These are phyloP conservation scores for Strongylocentrotus purpuratus DNA, from an alignment of 35 echinoderm and acorn worm species.

Conservation along the genomic window DNA sequence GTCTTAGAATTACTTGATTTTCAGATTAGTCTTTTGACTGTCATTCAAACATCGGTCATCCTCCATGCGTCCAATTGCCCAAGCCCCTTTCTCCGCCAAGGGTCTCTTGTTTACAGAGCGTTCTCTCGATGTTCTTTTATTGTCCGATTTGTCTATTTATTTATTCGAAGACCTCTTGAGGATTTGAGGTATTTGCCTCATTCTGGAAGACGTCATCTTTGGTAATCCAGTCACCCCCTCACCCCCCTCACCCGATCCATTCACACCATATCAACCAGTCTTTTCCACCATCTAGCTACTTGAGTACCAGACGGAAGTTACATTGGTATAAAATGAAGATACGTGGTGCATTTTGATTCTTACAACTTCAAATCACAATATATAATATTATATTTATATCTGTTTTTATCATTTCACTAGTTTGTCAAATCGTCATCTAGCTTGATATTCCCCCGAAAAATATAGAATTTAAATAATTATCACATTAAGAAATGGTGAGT, in stretches of 20 bases:
- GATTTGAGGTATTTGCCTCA: slow-evolving; percentile 22
- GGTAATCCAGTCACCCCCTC: not conserved
- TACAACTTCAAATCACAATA: not conserved
- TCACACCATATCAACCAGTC: not conserved
- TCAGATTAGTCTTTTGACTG: slow-evolving; percentile 25
- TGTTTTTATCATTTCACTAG: no score
- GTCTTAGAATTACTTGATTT: slow-evolving; percentile 9
- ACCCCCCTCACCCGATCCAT: not conserved
- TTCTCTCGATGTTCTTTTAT: not conserved
- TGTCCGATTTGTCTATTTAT: slow-evolving; percentile 15
- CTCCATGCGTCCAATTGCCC: not conserved
- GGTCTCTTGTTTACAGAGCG: slow-evolving; percentile 13
- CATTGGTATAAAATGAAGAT: no score
- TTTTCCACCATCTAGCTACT: not conserved
- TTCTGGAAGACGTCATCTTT: not conserved
- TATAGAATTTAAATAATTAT: not conserved
- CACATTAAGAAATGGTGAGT: no score
- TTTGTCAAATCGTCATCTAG: not conserved
- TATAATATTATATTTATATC: not conserved
- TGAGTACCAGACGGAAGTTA: not conserved
- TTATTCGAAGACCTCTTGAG: slow-evolving; percentile 28
- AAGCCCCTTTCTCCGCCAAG: not conserved
- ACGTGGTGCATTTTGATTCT: not conserved
- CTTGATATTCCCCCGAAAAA: not conserved
- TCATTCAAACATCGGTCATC: not conserved